Base-by-base conservation (phyloP, 2,113 vertebrate genomes). In the Sebastes schlegelii region DNA sequence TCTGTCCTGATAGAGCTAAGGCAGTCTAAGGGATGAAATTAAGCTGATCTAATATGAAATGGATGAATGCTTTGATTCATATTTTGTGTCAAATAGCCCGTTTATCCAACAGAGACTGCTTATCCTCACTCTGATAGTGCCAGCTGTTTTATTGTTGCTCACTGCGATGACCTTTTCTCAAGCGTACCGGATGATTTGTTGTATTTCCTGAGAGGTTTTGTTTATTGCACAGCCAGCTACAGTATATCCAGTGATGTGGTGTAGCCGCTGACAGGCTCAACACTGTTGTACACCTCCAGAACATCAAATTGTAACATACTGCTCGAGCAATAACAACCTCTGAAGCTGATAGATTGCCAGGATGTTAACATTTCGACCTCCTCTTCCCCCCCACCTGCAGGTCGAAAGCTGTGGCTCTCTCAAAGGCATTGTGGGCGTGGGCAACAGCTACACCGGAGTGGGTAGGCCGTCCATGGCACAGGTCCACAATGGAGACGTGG, bases 401-500 rank as follows among this genome's bases (percentile, higher is more conserved):
- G 96, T 95, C 58, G 96, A 97, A 71, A 96, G 94, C 93, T 95
- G 93, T 5, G 95, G 95, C 64, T 91, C 94, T 11, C 87, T 96
- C 86, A 96, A 96, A 92, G 96, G 97, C 85, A 67, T 69, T 0
- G 87, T 94, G 1, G 93, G 94, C 13, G 86, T 94, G 74, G 95
- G 96, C 90, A 96, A 95, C 94, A 95, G 94, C 91, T 96, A 93
- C 60, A 79, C 93, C 3, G 89, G 94, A 89, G 92, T 93, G 13
- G 95, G 96, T 84, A 94, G 95, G 69, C 93, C 93, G 84, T 84
- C 95, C 5, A 90, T 94, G 66, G 95, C 95, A 68, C 95, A 94
- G 71, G 91, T 97, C 93, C 96, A 96, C 93, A 99, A 99, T 13
- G 98, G 98, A 73, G 96, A 97, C n/a, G 60, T 86, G 74, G 92